phyloP scores from a whole-genome alignment of 2,113 vertebrate genomes.

The Protobothrops mucrosquamatus region DNA sequence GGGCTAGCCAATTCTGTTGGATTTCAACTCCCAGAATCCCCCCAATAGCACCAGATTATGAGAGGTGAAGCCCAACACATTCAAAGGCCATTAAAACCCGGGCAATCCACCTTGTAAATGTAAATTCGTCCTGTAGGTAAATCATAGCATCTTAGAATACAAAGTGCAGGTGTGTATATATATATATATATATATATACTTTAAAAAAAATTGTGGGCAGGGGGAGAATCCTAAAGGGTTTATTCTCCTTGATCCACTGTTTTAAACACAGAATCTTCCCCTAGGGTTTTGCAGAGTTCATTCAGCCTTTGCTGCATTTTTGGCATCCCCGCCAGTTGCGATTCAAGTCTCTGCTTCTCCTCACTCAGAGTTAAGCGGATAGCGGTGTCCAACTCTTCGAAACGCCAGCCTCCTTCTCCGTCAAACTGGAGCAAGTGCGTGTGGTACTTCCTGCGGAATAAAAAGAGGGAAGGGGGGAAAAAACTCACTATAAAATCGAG shows the following conservation, averaged over 20 bases:
- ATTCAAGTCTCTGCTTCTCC: constrained; percentile 95
- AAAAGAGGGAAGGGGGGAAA: neutral
- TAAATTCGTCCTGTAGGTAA: constrained; percentile 68
- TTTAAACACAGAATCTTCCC: constrained; percentile 95
- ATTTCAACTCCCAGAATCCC: neutral
- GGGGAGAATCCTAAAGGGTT: constrained; percentile 59
- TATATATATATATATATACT: constrained; percentile 46
- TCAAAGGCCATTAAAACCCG: neutral
- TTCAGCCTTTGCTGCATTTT: constrained; percentile 96
- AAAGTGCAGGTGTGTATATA: constrained; percentile 27
- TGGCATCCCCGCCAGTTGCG: constrained; percentile 93
- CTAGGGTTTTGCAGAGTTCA: constrained; percentile 94
- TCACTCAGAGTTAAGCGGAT: constrained; percentile 92
- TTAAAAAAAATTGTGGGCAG: constrained; percentile 52
- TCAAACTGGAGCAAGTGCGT: constrained; percentile 98
- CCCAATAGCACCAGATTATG: neutral
- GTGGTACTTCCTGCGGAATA: constrained; percentile 91
- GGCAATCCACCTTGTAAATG: constrained; percentile 41
- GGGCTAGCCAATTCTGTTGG: constrained; percentile 46
- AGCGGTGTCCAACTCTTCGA: constrained; percentile 93
- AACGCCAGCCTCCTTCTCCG: constrained; percentile 95
- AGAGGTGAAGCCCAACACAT: neutral
- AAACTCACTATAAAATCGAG: neutral
- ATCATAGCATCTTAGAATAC: constrained; percentile 49
- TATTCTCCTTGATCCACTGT: constrained; percentile 72